Evolutionary conservation across 2,797 vertebrate genomes (phyloP).

Genomic region (Malurus leucopterus): DNA sequence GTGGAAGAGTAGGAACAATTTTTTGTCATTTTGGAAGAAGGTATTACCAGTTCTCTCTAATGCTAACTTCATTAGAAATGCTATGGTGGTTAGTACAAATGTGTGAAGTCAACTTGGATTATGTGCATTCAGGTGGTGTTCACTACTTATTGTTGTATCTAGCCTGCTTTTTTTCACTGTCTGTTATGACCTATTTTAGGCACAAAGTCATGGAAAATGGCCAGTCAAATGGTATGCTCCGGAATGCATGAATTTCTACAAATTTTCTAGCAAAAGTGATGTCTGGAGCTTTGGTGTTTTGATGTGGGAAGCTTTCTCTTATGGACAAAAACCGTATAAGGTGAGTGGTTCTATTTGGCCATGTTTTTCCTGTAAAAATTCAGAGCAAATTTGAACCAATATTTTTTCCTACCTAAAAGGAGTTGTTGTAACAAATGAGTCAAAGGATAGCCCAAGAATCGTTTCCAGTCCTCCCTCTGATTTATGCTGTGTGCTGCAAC

Average conservation of each 20-base stretch:
- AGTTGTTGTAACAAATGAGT: not conserved
- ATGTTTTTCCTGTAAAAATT: not conserved
- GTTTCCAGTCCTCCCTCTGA: not conserved
- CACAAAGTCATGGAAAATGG: conserved; percentile 92
- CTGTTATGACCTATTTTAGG: conserved; percentile 67
- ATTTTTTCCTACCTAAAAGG: not conserved
- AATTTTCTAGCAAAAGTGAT: conserved; percentile 95
- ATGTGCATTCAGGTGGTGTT: not conserved
- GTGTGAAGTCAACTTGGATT: not conserved
- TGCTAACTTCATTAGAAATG: not conserved
- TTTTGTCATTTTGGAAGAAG: not conserved
- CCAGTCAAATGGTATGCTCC: conserved; percentile 97
- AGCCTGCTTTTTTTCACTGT: not conserved
- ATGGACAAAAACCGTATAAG: conserved; percentile 92
- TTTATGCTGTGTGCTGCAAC: not conserved
- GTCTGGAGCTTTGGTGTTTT: conserved; percentile 97
- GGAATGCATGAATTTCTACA: conserved; percentile 93
- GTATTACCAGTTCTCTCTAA: not conserved
- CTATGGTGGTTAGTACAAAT: not conserved
- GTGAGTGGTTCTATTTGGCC: conserved; percentile 62
- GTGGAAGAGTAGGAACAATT: not conserved
- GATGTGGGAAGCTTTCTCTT: conserved; percentile 96
- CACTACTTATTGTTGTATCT: not conserved
- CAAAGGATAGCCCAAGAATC: not conserved
- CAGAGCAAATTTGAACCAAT: not conserved